Base-by-base conservation (phyloP, 92 coral and sea anemone genomes). In the Blastomussa wellsi region DNA sequence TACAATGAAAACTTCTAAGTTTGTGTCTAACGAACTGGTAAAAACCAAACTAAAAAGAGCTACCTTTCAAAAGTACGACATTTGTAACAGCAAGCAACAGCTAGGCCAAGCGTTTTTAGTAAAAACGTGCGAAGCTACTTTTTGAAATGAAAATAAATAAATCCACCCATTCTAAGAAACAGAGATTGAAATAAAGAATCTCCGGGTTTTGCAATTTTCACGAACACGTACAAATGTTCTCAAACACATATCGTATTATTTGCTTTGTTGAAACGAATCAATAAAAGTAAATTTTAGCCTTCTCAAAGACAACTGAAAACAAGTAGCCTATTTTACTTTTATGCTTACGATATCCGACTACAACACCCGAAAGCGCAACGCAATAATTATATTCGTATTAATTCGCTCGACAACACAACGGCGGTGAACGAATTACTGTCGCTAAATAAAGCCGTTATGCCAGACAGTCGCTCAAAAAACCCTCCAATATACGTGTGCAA, bases 251-350 rank as follows among this genome's bases (percentile, higher is more conserved):
- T 13, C 35, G 32, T 7, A 42, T 28, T 44, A 67, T 48, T 60
- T 66, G 64, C 51, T 66, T 72, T 70, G 78, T 28, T 52, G n/a
- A 52, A 37, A 53, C 77, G 86, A 71, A n/a, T 36, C 36, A 71
- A 82, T 72, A 53, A 82, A 71, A 49, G 42, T 24, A 24, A 70
- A 82, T 51, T 62, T 72, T 37, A 72, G 55, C 57, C 86, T 71
- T 72, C 39, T 35, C 51, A 7, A 48, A 71, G 70, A 82, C 78
- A 72, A 69, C 15, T 51, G 5, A 5, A 72, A 72, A 82, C 78
- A 82, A 47, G 70, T 16, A n/a, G 69, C 24, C 65, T 82, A 51
- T 42, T 37, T 35, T 71, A 3, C 35, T 70, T 35, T 28, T 72
- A 53, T 53, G 86, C 79, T 38, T 4, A 17, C 37, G 60, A 51